Conservation (phyloP, 2,888 invertebrate species). For the Pterostichus niger region DNA sequence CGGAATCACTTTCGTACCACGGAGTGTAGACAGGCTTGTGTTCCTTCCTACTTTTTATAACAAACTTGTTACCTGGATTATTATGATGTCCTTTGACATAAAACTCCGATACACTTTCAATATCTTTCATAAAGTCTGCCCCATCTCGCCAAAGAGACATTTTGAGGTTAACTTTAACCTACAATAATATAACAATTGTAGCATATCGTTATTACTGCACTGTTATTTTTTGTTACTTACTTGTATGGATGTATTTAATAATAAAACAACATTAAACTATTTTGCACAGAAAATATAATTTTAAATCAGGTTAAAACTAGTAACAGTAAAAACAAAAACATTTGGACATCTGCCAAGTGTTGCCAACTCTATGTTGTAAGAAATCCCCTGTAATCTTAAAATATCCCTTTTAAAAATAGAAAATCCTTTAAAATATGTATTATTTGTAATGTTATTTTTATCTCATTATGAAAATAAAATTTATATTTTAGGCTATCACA, state of each 20-base stretch:
- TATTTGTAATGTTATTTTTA: too few relatives aligned
- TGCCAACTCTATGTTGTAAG: too few relatives aligned
- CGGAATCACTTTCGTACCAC: conserved; percentile 54
- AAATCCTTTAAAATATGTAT: too few relatives aligned
- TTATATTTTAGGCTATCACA: too few relatives aligned
- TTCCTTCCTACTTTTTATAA: neutral
- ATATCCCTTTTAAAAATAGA: too few relatives aligned
- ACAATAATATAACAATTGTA: conserved; percentile 1
- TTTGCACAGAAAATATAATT: neutral
- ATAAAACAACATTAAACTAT: neutral
- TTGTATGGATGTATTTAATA: neutral
- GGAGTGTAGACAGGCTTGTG: neutral
- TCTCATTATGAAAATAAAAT: too few relatives aligned
- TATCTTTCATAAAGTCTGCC: conserved; percentile 39
- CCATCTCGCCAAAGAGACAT: conserved; percentile 45
- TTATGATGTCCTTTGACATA: neutral
- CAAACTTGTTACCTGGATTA: neutral
- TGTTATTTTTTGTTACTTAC: neutral
- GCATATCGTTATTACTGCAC: neutral
- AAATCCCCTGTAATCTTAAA: too few relatives aligned
- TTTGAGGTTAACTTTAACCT: conserved; percentile 7
- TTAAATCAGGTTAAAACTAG: neutral
- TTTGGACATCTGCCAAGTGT: too few relatives aligned
- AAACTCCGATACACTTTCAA: conserved; percentile 3
- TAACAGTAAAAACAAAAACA: too few relatives aligned